Base-by-base conservation (phyloP, 2,888 invertebrate species). In the Amiota mariae region DNA sequence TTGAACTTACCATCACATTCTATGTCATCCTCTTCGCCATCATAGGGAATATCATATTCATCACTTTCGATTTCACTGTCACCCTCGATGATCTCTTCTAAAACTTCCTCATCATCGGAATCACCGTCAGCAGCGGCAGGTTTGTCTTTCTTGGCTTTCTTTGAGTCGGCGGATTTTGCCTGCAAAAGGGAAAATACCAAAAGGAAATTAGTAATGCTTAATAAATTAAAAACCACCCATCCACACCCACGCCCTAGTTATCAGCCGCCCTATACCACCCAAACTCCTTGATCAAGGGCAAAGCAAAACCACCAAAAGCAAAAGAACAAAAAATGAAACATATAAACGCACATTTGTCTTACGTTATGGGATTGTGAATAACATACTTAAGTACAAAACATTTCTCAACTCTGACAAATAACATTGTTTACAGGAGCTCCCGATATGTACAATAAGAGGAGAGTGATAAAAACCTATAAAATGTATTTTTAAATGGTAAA, bases 61-160 rank as follows among this genome's bases (percentile, higher is more conserved):
- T 89, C 89, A 80, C 89, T 89, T 75, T 89, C 89, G 76, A 87
- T 87, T 78, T 90, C 90, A 84, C 88, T 89, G 78, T 89, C 89
- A 70, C 87, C 88, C 73, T 88, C 89, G 74, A 87, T 85, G 73
- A 85, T 82, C 80, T 88, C 88, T 57, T 87, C 87, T 77, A 87
- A 78, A 70, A 80, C 84, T 74, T 89, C 88, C 66, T 89, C 89
- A 47, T 88, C 89, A 78, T 87, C 88, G 57, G 86, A 87, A 71
- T 87, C 89, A 54, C 81, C 87, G 74, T 88, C 88, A 71, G 82
- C 87, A 48, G 85, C 88, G 71, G 81, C 87, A 48, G 85, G 81
- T 77, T 85, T 87, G 74, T 85, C 89, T 84, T 90, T 90, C 85
- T 90, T 90, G 76, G 88, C 86, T 85, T 90, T 90, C 85, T 90